Percentiles rank a stretch among this genome's conserved stretches.
These are phyloP conservation scores for Muntiacus muntjak DNA, from an alignment of 2,113 vertebrate species.

Conservation along the genomic window DNA sequence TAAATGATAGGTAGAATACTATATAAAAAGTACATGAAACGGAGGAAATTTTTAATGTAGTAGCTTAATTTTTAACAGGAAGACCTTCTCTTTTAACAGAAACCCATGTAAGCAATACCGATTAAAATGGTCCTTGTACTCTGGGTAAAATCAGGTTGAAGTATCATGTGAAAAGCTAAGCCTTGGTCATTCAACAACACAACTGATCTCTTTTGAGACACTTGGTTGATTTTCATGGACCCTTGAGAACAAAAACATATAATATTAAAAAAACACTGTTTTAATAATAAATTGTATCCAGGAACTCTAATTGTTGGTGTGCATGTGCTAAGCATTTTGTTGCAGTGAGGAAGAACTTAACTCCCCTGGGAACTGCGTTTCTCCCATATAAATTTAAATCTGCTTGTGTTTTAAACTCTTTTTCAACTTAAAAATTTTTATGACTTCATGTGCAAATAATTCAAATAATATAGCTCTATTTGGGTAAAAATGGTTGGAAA, in stretches of 20 bases:
- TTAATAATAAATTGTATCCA: not conserved
- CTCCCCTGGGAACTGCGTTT: not conserved
- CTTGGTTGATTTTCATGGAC: not conserved
- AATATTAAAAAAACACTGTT: not conserved
- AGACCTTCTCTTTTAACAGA: not conserved
- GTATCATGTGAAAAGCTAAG: not conserved
- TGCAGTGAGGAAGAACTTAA: not conserved
- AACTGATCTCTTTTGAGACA: not conserved
- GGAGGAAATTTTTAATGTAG: not conserved
- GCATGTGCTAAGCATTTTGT: not conserved
- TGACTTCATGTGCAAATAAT: not conserved
- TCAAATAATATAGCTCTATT: not conserved
- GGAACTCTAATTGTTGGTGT: not conserved
- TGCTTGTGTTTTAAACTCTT: not conserved
- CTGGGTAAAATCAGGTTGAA: not conserved
- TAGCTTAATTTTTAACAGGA: not conserved
- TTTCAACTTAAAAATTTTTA: not conserved
- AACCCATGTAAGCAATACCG: not conserved
- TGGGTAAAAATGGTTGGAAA: not conserved
- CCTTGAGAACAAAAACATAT: not conserved
- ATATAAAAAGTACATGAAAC: not conserved
- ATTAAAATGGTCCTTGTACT: not conserved
- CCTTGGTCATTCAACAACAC: not conserved
- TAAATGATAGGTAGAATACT: not conserved
- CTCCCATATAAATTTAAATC: not conserved